A percentile compares a stretch with the other conserved stretches of the same genome.
Conservation (phyloP, 2,797 vertebrate genomes). For the Coracias cyanogaster region DNA sequence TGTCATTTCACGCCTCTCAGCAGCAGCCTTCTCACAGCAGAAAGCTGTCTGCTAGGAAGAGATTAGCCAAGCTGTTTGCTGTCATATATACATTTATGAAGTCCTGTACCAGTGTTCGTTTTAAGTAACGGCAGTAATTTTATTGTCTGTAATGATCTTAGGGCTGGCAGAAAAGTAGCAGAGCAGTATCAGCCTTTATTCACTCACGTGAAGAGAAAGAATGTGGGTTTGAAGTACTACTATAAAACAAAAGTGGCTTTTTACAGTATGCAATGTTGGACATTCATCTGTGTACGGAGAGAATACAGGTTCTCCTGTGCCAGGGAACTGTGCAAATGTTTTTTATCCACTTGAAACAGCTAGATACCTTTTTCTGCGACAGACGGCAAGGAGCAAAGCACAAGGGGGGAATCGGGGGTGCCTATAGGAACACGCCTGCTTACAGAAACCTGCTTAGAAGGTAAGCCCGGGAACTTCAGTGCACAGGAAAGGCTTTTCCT, state of each 20-base stretch:
- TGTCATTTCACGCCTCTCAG: background rate
- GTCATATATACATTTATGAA: background rate
- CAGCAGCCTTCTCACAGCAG: background rate
- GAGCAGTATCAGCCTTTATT: background rate
- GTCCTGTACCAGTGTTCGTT: background rate
- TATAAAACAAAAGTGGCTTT: background rate
- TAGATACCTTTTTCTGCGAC: background rate
- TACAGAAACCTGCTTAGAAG: background rate
- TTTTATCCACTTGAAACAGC: background rate
- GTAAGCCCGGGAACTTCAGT: background rate
- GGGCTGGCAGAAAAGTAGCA: background rate
- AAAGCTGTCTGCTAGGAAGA: slow-evolving; percentile 12
- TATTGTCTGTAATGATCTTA: background rate
- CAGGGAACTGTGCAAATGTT: background rate
- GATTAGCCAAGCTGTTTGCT: background rate
- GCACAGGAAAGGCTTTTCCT: background rate
- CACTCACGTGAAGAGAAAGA: background rate
- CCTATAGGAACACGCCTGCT: background rate
- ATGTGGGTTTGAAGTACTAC: background rate
- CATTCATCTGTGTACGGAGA: background rate
- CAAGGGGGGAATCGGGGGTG: background rate
- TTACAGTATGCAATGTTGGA: background rate
- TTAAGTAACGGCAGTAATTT: background rate
- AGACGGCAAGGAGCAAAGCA: background rate
- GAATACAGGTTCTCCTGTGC: background rate